These are phyloP conservation scores for Climacteris rufus DNA, from an alignment of 2,113 vertebrate genomes.

Conservation along the genomic window DNA sequence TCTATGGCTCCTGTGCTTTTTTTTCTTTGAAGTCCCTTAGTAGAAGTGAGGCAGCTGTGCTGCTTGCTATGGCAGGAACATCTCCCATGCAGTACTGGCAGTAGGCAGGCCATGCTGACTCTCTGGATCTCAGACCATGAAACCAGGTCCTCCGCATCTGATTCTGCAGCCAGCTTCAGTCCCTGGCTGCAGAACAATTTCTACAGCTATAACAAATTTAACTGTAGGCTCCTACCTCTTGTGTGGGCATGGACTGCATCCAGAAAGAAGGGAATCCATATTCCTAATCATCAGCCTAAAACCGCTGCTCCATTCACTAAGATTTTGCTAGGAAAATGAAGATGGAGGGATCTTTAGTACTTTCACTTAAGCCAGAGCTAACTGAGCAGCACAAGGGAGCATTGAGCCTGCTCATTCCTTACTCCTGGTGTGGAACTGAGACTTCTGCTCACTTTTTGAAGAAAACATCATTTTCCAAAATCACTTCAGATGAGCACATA, in stretches of 20 bases:
- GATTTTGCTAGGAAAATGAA: not conserved
- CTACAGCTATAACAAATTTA: not conserved
- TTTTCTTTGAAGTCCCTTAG: not conserved
- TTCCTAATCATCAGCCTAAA: not conserved
- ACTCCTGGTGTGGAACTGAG: not conserved
- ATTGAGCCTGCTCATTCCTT: not conserved
- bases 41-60: not conserved
- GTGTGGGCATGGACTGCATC: not conserved
- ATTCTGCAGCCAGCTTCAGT: not conserved
- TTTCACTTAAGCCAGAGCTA: not conserved
- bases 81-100: not conserved
- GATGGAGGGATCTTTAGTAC: not conserved
- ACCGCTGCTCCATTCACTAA: not conserved
- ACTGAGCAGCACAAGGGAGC: not conserved
- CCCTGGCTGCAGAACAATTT: not conserved
- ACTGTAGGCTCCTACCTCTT: not conserved
- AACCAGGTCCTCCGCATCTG: not conserved
- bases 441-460: not conserved
- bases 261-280: not conserved
- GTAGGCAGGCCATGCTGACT: fast-evolving
- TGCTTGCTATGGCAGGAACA: not conserved
- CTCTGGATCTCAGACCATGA: not conserved
- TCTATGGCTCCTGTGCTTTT: not conserved
- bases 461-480: not conserved
- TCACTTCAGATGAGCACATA: not conserved